Conservation (phyloP, 2,113 vertebrate species). For the Microtus pennsylvanicus region DNA sequence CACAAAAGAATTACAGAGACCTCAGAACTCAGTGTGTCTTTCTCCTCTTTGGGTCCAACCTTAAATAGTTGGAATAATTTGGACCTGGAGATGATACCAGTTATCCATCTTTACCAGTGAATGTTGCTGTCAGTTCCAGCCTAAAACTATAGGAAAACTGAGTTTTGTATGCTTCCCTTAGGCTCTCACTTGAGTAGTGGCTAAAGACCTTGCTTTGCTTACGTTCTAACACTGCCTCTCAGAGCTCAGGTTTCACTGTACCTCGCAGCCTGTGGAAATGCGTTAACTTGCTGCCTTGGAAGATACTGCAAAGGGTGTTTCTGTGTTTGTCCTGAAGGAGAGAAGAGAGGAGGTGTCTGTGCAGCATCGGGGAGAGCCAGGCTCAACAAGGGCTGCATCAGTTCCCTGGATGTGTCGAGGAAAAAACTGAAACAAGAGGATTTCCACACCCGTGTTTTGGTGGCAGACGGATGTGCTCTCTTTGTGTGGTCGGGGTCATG, state of each 20-base stretch:
- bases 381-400: slow-evolving; percentile 59
- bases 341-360: slow-evolving; percentile 55
- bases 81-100: slow-evolving; percentile 76
- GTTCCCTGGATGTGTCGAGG: slow-evolving; percentile 69
- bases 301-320: slow-evolving; percentile 81
- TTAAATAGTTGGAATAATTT: slow-evolving; percentile 75
- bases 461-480: slow-evolving; percentile 63
- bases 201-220: slow-evolving; percentile 80
- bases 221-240: slow-evolving; percentile 82
- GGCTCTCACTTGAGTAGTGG: slow-evolving; percentile 73
- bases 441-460: slow-evolving; percentile 65
- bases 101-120: slow-evolving; percentile 70
- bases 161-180: slow-evolving; percentile 79
- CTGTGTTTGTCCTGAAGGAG: slow-evolving; percentile 66
- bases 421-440: slow-evolving; percentile 70
- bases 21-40: slow-evolving; percentile 79
- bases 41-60: slow-evolving; percentile 76
- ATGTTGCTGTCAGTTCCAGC: slow-evolving; percentile 65
- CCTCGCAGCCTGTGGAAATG: slow-evolving; percentile 62
- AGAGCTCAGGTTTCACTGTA: slow-evolving; percentile 67
- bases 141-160: slow-evolving; percentile 80
- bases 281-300: slow-evolving; percentile 70
- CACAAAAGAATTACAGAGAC: slow-evolving; percentile 75
- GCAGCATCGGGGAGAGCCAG: slow-evolving; percentile 68
- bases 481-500: slow-evolving; percentile 55